Base-by-base conservation (phyloP, 2,888 invertebrate genomes). In the Pachliopta kotzebuea region DNA sequence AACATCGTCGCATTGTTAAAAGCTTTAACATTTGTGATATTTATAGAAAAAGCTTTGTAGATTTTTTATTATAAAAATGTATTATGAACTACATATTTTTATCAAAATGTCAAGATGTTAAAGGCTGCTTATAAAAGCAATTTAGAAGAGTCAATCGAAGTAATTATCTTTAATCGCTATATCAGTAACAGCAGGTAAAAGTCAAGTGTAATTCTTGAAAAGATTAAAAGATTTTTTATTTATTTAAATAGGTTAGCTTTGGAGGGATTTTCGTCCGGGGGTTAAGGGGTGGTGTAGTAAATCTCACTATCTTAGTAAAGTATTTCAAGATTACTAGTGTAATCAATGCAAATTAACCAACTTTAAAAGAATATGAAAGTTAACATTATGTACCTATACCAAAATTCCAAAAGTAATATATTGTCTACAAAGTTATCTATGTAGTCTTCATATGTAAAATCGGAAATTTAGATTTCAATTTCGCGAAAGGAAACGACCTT, bases 201-300 rank as follows among this genome's bases (percentile, higher is more conserved):
- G 21, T 56, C 56, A 56, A 56, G 56, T 56, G 37, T 21, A 9
- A 37, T 31, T 6, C 53, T 24, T 53, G 24, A 53, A 24, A 14
- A 52, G 14, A 21, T 4, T 26, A 23, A 2, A 53, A 4, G 24
- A 23, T 23, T 11, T 37, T 14, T 37, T 2, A 14, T 37, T 37
- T 37, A 2, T 1, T 9, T 37, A 14, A 37, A 37, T 37, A 37
- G 14, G 37, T 37, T 37, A 37, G 37, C 31, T 0, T 14, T 17
- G 11, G 37, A 37, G 14, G 14, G 14, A 37, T 11, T 14, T 11
- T 14, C 14, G 4, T 9, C 31, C 14, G 11, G 3, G 14, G 14
- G 37, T 37, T 37, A 0, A 37, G 37, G 1, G 31, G 31, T 37
- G 37, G 11, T 37, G 37, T 37, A 14, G 37, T 37, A 37, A 37